Evolutionary conservation across 30 jellyfish, hydroid and myxozoan species (phyloP), one percentile per base, ranked within the genome.

Genomic region (Sanderia malayensis): DNA sequence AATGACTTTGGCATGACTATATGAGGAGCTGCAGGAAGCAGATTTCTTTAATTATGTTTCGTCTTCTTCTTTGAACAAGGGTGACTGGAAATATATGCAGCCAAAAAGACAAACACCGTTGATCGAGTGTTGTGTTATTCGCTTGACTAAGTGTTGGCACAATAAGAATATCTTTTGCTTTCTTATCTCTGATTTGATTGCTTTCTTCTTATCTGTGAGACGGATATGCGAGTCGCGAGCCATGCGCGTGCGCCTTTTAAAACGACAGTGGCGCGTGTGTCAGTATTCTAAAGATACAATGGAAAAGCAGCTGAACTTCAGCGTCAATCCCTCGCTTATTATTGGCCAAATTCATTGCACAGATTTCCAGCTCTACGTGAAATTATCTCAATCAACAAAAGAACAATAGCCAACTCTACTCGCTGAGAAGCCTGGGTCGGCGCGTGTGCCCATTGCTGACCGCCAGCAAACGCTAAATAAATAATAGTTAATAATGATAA

Each of bases 1-100:
- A 85, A 85, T 28, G 95, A 85, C 30, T 86, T 84, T 8, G 95
- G 95, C 95, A 85, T 85, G 2, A 44, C 72, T n/a, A n/a, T n/a
- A n/a, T n/a, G n/a, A n/a, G n/a, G n/a, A n/a, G n/a, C n/a, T n/a
- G n/a, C n/a, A 24, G 19, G 69, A 23, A 52, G 46, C 6, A 9
- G 46, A 0, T 20, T 70, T 28, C 58, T 45, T 74, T n/a, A n/a
- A n/a, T n/a, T n/a, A n/a, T n/a, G n/a, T n/a, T n/a, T n/a, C n/a
- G n/a, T n/a, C n/a, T n/a, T n/a, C n/a, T n/a, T n/a, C n/a, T n/a
- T n/a, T n/a, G n/a, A n/a, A 24, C 26, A 74, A 77, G 86, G 71
- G 59, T 61, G 86, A 46, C 55, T 74, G 86, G 24, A 37, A 60
- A 44, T 59, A 34, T 44, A 1, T 10, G 44, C n/a, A n/a, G n/a